Evolutionary conservation across 2,888 invertebrate genomes (phyloP), one percentile per base, ranked within the genome.

Genomic region (Danaus chrysippus): DNA sequence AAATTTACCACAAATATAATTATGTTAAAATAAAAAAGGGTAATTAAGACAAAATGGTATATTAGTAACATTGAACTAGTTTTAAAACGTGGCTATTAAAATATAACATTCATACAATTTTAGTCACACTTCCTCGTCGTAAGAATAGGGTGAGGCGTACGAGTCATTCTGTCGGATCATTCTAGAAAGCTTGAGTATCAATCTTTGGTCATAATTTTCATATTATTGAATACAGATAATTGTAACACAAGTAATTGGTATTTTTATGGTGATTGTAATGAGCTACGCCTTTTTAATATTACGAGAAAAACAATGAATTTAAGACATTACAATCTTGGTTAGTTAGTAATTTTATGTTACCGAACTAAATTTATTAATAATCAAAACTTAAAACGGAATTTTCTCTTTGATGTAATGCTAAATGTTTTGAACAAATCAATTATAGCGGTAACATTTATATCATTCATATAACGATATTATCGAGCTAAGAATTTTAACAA

Each of bases 201-300:
- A 49, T 17, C 11, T n/a, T 49, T 49, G 23, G 6, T 34, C 23
- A 41, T 34, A 10, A 19, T 54, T 52, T 42, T 52, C 52, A n/a
- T 17, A 11, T 58, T 11, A 42, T 63, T 65, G 65, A 61, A 61
- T 56, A 58, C 60, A 64, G 67, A 62, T 65, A 63, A 64, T 55
- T 46, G 19, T 59, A 62, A 61, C 10, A 67, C 58, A 42, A 54
- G 41, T 60, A 61, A 56, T 65, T 44, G 56, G 61, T 58, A 58
- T 46, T 53, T 43, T 54, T 56, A 54, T 42, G 59, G 64, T 56
- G 62, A 58, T 62, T 62, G 17, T 64, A 62, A 67, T 62, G 60
- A 60, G 46, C 46, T 62, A 58, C 64, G 62, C 64, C 62, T 49
- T 42, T 54, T 13, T 13, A 46, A 46, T 13, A 56, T 61, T 56